Evolutionary conservation across 2,888 invertebrate species (phyloP).

Genomic region (Endomychus coccineus): DNA sequence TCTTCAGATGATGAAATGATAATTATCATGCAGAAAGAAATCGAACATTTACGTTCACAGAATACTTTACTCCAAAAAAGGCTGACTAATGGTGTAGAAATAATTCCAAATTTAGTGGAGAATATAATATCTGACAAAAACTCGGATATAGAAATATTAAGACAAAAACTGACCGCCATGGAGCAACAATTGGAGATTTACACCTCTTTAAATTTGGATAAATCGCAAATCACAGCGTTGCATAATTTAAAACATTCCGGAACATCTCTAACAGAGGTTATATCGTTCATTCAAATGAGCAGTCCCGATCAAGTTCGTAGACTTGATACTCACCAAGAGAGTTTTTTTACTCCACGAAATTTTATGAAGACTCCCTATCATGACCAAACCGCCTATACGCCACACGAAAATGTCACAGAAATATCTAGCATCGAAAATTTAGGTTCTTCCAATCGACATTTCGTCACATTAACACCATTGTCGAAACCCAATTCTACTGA

Average conservation of each 20-base stretch:
- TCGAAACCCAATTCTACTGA: slow-evolving; percentile 34
- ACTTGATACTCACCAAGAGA: slow-evolving; percentile 23
- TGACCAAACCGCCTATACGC: slow-evolving; percentile 6
- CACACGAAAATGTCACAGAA: slow-evolving; percentile 25
- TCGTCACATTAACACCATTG: slow-evolving; percentile 4
- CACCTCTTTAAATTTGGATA: slow-evolving; percentile 53
- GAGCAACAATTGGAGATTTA: slow-evolving; percentile 48
- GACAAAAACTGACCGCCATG: slow-evolving; percentile 50
- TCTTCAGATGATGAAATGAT: slow-evolving; percentile 43
- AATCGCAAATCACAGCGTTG: slow-evolving; percentile 47
- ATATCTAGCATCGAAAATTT: slow-evolving; percentile 36
- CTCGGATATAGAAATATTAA: slow-evolving; percentile 57
- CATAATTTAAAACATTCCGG: slow-evolving; percentile 53
- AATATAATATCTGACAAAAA: slow-evolving; percentile 62
- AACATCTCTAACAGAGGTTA: slow-evolving; percentile 62
- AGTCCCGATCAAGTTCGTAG: slow-evolving; percentile 51
- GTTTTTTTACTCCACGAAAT: slow-evolving; percentile 16
- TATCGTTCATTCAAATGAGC: slow-evolving; percentile 65
- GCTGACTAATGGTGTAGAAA: slow-evolving; percentile 45
- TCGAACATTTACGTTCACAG: slow-evolving; percentile 42
- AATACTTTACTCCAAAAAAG: slow-evolving; percentile 43
- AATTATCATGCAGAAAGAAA: slow-evolving; percentile 48
- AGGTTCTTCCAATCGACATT: slow-evolving; percentile 2
- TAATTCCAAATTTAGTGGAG: slow-evolving; percentile 51
- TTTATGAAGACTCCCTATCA: not conserved